These are phyloP conservation scores for Euleptes europaea DNA, from an alignment of 2,113 vertebrate species.

Conservation along the genomic window DNA sequence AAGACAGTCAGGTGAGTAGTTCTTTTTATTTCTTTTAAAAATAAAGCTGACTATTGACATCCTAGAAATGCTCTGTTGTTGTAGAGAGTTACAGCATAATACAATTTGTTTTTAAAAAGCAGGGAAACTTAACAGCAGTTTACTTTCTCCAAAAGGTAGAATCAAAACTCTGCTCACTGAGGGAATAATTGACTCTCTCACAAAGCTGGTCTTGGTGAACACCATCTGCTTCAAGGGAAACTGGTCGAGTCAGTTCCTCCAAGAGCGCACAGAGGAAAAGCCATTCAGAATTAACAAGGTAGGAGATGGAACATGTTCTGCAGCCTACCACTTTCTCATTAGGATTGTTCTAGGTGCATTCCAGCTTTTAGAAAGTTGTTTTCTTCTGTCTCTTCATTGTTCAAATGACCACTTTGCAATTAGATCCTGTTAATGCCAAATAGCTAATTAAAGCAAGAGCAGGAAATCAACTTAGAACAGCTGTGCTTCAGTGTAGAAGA, in stretches of 20 bases:
- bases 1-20: slow-evolving; percentile 83
- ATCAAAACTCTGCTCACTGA: slow-evolving; percentile 86
- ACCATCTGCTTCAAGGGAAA: slow-evolving; percentile 95
- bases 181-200: slow-evolving; percentile 73
- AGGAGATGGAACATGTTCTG: not conserved
- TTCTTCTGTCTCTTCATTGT: fast-evolving
- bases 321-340: not conserved
- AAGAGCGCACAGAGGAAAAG: slow-evolving; percentile 73
- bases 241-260: slow-evolving; percentile 82
- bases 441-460: not conserved
- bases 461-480: not conserved
- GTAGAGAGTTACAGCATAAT: not conserved
- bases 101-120: not conserved
- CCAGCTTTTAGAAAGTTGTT: not conserved
- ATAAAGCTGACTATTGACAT: not conserved
- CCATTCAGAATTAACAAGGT: slow-evolving; percentile 84
- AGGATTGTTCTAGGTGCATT: fast-evolving
- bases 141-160: slow-evolving; percentile 78
- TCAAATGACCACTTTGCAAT: not conserved
- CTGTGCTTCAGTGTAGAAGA: not conserved
- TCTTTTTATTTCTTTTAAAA: not conserved
- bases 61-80: not conserved
- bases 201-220: slow-evolving; percentile 87
- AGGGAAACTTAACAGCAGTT: fast-evolving
- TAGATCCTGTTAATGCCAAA: not conserved